A percentile compares a stretch with the other conserved stretches of the same genome.
phyloP scores from a whole-genome alignment of 2,797 vertebrate species.

The Poeciliopsis gracilis region DNA sequence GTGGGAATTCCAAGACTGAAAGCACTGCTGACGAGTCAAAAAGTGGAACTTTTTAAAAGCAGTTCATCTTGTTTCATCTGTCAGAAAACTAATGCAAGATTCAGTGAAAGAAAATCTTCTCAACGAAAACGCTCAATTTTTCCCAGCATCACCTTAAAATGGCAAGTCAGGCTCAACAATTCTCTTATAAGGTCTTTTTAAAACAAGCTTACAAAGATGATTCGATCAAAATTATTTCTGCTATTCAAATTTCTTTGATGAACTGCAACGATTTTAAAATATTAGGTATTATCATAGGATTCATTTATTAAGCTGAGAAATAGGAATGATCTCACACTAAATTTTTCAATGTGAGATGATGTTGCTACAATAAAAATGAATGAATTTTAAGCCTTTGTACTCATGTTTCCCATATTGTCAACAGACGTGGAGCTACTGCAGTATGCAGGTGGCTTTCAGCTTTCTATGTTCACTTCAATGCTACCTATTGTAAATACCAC shows the following conservation, averaged over 20 bases:
- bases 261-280: neutral
- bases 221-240: neutral
- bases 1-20: neutral
- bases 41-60: neutral
- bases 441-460: neutral
- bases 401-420: neutral
- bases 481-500: conserved; percentile 33
- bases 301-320: too few relatives aligned
- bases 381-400: neutral
- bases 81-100: neutral
- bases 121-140: too few relatives aligned
- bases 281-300: too few relatives aligned
- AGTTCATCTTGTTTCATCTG: neutral
- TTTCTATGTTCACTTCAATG: conserved; percentile 43
- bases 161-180: neutral
- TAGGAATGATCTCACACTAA: too few relatives aligned
- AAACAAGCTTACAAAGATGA: neutral
- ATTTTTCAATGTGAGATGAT: neutral
- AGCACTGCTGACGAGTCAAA: neutral
- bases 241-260: neutral
- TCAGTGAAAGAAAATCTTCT: neutral
- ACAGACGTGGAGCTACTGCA: neutral
- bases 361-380: neutral
- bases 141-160: too few relatives aligned
- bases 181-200: neutral